Conservation (phyloP, 1,140 invertebrate species). For the Bombus polaris region DNA sequence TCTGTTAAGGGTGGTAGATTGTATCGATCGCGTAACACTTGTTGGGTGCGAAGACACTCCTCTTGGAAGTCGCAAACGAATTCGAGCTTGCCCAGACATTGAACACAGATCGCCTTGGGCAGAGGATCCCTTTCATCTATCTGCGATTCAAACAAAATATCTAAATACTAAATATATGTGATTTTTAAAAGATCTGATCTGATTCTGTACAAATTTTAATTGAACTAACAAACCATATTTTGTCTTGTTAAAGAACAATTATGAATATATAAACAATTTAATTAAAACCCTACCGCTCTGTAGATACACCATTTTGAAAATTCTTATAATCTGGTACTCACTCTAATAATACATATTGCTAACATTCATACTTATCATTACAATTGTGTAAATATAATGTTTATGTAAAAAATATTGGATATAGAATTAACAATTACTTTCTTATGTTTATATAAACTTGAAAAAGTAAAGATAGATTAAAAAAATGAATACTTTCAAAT, state of each 20-base stretch:
- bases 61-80: constrained; percentile 83
- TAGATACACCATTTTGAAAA: constrained; percentile 43
- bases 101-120: constrained; percentile 81
- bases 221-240: background rate
- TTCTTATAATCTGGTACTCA: constrained; percentile 60
- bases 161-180: constrained; percentile 60
- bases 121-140: constrained; percentile 82
- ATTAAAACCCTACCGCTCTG: constrained; percentile 69
- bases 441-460: background rate
- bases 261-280: background rate
- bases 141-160: constrained; percentile 77
- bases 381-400: background rate
- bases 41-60: constrained; percentile 81
- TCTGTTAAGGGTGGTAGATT: constrained; percentile 78
- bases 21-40: constrained; percentile 78
- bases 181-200: constrained; percentile 16
- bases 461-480: background rate
- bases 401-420: background rate
- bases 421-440: background rate
- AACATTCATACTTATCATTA: constrained; percentile 11
- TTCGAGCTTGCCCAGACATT: constrained; percentile 82
- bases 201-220: constrained; percentile 16
- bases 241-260: background rate
- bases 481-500: background rate
- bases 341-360: constrained; percentile 14